A percentile compares a stretch with the other conserved stretches of the same genome.
These are phyloP conservation scores for Philopedon plagiatum DNA, from an alignment of 2,888 invertebrate genomes.

Conservation along the genomic window DNA sequence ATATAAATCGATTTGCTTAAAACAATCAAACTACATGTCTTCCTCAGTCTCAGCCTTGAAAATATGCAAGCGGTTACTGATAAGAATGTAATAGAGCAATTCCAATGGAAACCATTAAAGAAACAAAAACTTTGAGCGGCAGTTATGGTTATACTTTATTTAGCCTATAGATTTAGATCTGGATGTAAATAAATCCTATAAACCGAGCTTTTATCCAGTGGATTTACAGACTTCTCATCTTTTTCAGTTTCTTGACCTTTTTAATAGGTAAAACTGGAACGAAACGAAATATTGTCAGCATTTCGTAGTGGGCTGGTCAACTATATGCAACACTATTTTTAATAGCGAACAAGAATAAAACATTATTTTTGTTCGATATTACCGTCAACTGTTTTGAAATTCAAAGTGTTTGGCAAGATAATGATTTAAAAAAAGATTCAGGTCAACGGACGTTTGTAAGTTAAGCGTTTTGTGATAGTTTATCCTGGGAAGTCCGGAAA, in stretches of 20 bases:
- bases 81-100: no score
- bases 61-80: no score
- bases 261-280: background rate
- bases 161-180: no score
- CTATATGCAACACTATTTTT: background rate
- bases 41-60: no score
- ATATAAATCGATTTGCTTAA: no score
- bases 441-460: background rate
- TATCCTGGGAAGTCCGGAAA: no score
- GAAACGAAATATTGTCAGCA: background rate
- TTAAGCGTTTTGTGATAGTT: background rate
- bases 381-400: background rate
- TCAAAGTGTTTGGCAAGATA: background rate
- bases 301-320: background rate
- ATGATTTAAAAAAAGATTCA: background rate
- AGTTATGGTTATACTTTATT: no score
- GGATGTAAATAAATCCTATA: background rate
- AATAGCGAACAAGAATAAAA: background rate
- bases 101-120: no score
- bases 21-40: no score
- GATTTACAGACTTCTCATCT: background rate
- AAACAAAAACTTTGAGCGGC: no score
- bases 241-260: conserved; percentile 4
- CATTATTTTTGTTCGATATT: background rate
- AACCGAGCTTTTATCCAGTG: background rate